Base-by-base conservation (phyloP, 2,113 vertebrate species). In the Chroicocephalus ridibundus region DNA sequence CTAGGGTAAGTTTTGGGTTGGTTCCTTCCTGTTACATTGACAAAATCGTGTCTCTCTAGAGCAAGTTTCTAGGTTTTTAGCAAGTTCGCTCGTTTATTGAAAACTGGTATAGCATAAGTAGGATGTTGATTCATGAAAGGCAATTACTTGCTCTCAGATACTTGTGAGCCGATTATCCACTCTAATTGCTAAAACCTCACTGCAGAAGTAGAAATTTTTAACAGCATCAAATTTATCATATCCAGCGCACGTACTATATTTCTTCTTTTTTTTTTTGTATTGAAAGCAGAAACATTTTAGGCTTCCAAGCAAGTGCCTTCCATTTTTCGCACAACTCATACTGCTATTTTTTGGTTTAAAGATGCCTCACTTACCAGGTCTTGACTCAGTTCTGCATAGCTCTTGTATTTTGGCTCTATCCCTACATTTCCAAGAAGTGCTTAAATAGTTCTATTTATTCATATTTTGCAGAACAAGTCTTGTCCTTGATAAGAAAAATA, bases 1-100 rank as follows among this genome's bases (percentile, higher is more conserved):
- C 99, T 46, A 99, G 97, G 99, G 99, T 99, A 97, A 93, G 98
- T 96, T 83, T 58, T 44, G n/a, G 7, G 8, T 90, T 86, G 18
- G 10, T 78, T 88, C 32, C 47, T 91, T 74, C 46, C 32, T 85
- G 5, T 76, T 77, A 38, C 2, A 9, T 22, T 47, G 32, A 55
- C 64, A 81, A 88, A 88, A 81, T 32, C 3, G 6, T 44, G 7
- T 68, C 24, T 82, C 29, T 81, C 38, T 31, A 74, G 42, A 61
- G 49, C 9, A 82, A 38, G 44, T 58, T 76, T 51, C 24, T 57
- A 44, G 72, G 11, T 38, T 80, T 89, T 75, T 87, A 79, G 34
- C 20, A 81, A 58, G 34, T 51, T 36, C 1, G 2, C 16, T 74
- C 22, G 25, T 51, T 29, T 82, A 32, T 21, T 74, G 65, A 65